A percentile compares a stretch with the other conserved stretches of the same genome.
Conservation (phyloP, 2,888 invertebrate genomes). For the Dorcus parallelipipedus region DNA sequence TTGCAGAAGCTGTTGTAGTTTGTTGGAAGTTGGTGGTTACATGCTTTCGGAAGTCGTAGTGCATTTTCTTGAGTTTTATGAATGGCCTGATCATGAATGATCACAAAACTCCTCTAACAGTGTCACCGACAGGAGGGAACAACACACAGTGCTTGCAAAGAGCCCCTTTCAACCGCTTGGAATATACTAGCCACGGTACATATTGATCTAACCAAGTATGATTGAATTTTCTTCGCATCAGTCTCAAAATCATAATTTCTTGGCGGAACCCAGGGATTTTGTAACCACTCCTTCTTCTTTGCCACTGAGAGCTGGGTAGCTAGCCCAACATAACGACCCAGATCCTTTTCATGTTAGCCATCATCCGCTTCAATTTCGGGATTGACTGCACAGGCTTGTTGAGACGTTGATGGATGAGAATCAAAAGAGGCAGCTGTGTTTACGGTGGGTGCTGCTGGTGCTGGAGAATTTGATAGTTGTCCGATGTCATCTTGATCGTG, state of each 20-base stretch:
- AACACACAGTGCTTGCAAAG: constrained; percentile 30
- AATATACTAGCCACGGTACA: constrained; percentile 26
- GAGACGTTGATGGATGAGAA: no score
- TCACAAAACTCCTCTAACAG: constrained; percentile 27
- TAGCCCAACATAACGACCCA: constrained; percentile 21
- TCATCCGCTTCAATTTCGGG: constrained; percentile 3
- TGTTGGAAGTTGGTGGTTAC: constrained; percentile 26
- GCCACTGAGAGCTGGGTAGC: constrained; percentile 11
- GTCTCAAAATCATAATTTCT: constrained; percentile 19
- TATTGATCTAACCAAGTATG: constrained; percentile 20
- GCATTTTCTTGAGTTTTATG: constrained; percentile 30
- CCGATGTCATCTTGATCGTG: not conserved
- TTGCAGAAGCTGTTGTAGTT: constrained; percentile 30
- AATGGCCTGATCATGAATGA: constrained; percentile 31
- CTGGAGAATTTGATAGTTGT: constrained; percentile 1
- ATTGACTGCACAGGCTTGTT: no score
- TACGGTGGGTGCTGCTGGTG: not conserved
- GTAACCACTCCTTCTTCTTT: constrained; percentile 20
- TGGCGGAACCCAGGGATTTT: constrained; percentile 21
- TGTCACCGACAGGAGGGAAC: constrained; percentile 24
- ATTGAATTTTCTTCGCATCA: constrained; percentile 28
- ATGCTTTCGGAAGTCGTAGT: constrained; percentile 28
- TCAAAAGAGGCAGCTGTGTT: not conserved
- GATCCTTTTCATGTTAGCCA: constrained; percentile 22
- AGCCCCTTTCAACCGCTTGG: constrained; percentile 26